phyloP scores from a whole-genome alignment of 1,140 invertebrate species.

The Lethrus apterus region DNA sequence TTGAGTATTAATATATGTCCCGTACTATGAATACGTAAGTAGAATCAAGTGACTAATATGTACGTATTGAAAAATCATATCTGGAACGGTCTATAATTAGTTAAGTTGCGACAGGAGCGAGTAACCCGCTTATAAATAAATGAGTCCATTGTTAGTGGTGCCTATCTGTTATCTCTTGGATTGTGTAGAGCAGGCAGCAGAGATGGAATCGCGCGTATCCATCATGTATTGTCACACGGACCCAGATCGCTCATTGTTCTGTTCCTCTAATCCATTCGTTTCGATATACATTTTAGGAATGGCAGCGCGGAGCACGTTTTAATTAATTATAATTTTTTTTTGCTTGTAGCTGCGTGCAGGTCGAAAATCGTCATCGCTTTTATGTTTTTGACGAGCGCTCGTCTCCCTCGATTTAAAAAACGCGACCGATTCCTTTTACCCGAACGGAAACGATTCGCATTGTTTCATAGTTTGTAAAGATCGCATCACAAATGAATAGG shows the following conservation, averaged over 20 bases:
- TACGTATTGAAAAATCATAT: slow-evolving; percentile 22
- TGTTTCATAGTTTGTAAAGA: too few species aligned
- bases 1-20: too few species aligned
- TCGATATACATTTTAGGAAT: slow-evolving; percentile 30
- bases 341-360: too few species aligned
- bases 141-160: slow-evolving; percentile 31
- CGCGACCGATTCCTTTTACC: too few species aligned
- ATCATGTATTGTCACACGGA: slow-evolving; percentile 40
- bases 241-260: slow-evolving; percentile 39
- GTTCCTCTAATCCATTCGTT: slow-evolving; percentile 37
- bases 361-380: too few species aligned
- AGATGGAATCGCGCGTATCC: slow-evolving; percentile 38
- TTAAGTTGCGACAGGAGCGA: slow-evolving; percentile 19
- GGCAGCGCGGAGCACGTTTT: slow-evolving; percentile 35
- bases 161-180: slow-evolving; percentile 25
- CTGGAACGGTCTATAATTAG: slow-evolving; percentile 21
- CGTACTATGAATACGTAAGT: slow-evolving; percentile 5
- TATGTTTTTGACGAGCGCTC: too few species aligned
- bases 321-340: slow-evolving; percentile 39
- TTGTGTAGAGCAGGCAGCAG: slow-evolving; percentile 29
- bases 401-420: too few species aligned
- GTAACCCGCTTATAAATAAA: slow-evolving; percentile 33
- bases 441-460: too few species aligned
- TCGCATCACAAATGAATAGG: too few species aligned
- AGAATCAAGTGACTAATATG: slow-evolving; percentile 11